Base-by-base conservation (phyloP, 2,797 vertebrate genomes). In the Gymnodraco acuticeps region DNA sequence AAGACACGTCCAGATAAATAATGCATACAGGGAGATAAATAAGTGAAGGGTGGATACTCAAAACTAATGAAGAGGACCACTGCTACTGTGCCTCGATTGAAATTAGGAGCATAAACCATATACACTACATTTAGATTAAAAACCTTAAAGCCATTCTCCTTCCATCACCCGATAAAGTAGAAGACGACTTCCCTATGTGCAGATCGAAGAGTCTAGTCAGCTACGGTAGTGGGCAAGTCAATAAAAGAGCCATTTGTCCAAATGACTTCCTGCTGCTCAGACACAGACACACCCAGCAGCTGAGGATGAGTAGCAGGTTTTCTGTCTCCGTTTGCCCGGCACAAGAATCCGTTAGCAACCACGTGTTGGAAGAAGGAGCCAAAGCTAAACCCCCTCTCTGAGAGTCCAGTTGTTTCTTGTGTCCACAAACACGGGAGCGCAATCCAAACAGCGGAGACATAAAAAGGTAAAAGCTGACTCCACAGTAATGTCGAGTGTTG, bases 181-280 rank as follows among this genome's bases (percentile, higher is more conserved):
- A 73, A 0, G 31, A 59, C 11, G 55, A 54, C 53, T 73, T 58
- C 11, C 64, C 38, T 38, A 27, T 6, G 23, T 5, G 15, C 31
- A 61, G 64, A 80, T 82, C 50, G 63, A 84, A 84, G 27, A 58
- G 51, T 75, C 45, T 33, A 23, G 53, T 50, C 70, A 8, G 53
- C 64, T 43, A 23, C 41, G 38, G 50, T 33, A 23, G 67, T 43
- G 43, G 23, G 59, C 52, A 11, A 2, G 50, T 83, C 83, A 77
- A 87, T 82, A 85, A 83, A 2, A 70, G 75, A 73, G 55, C 73
- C 74, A 84, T 87, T 90, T 87, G 82, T 84, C 77, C 65, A 75
- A 83, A 87, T 64, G 38, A 73, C 81, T 88, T 92, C 86, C 87
- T 83, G 65, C 70, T 73, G 38, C 27, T 62, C 15, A 73, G 55